These are phyloP conservation scores for Teleogryllus occipitalis DNA, from an alignment of 1,140 invertebrate species.

Conservation along the genomic window DNA sequence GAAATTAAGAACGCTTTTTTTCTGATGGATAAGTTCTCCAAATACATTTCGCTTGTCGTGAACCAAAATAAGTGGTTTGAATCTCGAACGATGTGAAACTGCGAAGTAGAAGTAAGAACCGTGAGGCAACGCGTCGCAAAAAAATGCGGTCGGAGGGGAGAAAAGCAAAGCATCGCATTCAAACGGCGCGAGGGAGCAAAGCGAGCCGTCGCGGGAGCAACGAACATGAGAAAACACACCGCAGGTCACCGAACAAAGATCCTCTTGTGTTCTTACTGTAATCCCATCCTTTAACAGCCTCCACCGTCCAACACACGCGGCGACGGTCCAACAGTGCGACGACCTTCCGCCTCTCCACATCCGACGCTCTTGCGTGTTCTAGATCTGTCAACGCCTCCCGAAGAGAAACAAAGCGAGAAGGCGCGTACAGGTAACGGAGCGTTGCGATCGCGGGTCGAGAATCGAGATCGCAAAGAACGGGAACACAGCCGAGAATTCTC, in stretches of 20 bases:
- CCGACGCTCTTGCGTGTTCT: not conserved
- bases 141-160: no score
- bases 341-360: not conserved
- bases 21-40: no score
- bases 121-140: no score
- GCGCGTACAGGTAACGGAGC: not conserved
- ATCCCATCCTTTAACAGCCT: not conserved
- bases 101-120: no score
- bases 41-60: no score
- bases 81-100: no score
- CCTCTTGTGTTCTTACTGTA: not conserved
- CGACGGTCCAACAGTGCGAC: not conserved
- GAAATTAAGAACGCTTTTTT: no score
- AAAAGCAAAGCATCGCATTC: not conserved
- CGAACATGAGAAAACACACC: not conserved
- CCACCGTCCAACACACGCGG: no score
- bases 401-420: not conserved
- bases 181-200: not conserved
- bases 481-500: not conserved
- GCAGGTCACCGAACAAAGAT: not conserved
- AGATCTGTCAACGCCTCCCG: not conserved
- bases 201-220: not conserved
- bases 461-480: not conserved
- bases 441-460: not conserved
- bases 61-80: no score